phyloP scores from a whole-genome alignment of 2,797 vertebrate genomes.

The Okamejei kenojei region DNA sequence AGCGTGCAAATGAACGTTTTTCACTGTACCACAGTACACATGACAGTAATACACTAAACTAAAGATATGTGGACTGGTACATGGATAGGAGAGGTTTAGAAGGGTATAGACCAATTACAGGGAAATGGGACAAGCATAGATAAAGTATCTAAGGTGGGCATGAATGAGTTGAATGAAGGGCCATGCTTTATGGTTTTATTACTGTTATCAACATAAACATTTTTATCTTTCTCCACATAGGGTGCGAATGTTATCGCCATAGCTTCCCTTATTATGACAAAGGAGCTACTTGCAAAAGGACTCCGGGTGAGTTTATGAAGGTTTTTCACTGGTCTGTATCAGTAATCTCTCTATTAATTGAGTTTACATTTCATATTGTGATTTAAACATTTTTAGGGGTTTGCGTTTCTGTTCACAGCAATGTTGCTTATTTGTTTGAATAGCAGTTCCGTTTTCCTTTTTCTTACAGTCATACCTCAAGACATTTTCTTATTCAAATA shows the following conservation, averaged over 20 bases:
- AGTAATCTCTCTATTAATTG: constrained; percentile 7
- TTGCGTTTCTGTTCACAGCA: background rate
- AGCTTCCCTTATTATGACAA: constrained; percentile 57
- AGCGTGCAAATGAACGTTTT: no score
- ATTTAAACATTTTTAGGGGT: background rate
- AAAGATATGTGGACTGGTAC: no score
- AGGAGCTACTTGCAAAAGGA: constrained; percentile 56
- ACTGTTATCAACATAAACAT: background rate
- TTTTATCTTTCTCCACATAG: constrained; percentile 46
- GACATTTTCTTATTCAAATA: constrained; percentile 62
- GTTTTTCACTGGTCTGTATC: constrained; percentile 40
- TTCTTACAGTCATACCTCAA: constrained; percentile 57
- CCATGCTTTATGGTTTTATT: no score
- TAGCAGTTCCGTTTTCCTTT: constrained; percentile 6
- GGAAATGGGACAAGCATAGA: no score
- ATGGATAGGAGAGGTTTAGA: no score
- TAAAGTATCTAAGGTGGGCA: no score
- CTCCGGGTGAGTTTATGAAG: constrained; percentile 57
- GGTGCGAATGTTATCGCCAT: constrained; percentile 58
- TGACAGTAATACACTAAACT: background rate
- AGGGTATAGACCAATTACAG: no score
- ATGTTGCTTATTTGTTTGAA: background rate
- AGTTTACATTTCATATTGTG: constrained; percentile 29
- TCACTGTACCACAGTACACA: no score
- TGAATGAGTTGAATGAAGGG: no score